Evolutionary conservation across 2,797 vertebrate genomes (phyloP).

Genomic region (Rhinoraja longicauda): DNA sequence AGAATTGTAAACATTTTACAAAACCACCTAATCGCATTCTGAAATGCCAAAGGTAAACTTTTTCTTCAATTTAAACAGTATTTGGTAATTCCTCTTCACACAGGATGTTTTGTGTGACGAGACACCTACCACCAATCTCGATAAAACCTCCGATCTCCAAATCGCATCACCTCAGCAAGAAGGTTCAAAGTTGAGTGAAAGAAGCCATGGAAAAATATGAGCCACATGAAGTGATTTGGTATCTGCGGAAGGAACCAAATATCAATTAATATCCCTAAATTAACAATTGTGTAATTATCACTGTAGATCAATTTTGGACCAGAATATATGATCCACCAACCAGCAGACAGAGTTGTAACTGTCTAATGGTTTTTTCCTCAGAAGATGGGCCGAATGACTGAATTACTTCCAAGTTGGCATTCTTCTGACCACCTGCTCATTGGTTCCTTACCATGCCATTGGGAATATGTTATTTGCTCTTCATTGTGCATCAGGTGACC

Average conservation of each 20-base stretch:
- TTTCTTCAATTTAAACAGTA: not conserved
- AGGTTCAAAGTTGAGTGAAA: constrained; percentile 52
- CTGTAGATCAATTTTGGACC: not conserved
- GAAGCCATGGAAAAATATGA: constrained; percentile 52
- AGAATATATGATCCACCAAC: no score
- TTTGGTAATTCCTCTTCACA: not conserved
- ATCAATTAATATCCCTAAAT: not conserved
- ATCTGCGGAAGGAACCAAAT: constrained; percentile 46
- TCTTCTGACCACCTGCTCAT: no score
- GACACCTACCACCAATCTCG: constrained; percentile 46
- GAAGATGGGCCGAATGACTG: no score
- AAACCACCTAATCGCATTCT: not conserved
- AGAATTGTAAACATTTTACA: not conserved
- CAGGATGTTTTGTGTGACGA: not conserved
- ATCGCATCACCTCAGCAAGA: constrained; percentile 50
- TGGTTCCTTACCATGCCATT: no score
- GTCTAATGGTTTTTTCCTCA: no score
- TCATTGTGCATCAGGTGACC: no score
- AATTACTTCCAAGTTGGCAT: no score
- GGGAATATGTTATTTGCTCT: no score
- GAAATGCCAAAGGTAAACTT: not conserved
- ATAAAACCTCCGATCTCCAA: constrained; percentile 52
- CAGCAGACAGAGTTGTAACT: no score
- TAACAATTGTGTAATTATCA: not conserved
- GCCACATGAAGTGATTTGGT: constrained; percentile 53